Base-by-base conservation (phyloP, 92 coral and sea anemone genomes). In the Epizoanthus rinbou region DNA sequence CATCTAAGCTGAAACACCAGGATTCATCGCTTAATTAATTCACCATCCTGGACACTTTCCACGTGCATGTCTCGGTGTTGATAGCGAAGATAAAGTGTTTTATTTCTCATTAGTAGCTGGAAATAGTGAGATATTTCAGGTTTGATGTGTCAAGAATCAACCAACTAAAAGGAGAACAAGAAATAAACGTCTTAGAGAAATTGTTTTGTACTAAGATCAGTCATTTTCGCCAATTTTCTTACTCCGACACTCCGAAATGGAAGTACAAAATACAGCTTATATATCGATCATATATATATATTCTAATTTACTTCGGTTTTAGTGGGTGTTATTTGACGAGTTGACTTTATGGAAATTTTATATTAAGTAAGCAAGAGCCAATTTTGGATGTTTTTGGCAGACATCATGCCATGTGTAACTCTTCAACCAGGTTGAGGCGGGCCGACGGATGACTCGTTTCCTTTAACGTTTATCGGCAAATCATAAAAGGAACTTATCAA, bases 1-100 rank as follows among this genome's bases (percentile, higher is more conserved):
- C 39, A 76, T 59, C 54, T 28, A 22, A 76, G 23, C 21, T 37
- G 81, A 8, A 76, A 78, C 69, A 65, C 69, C 24, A 22, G 82
- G 47, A 75, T 78, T 60, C 71, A 41, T 63, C 57, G 31, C 52
- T 63, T 78, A 78, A 78, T 78, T 78, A 57, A 78, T 62, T 62
- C 82, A 62, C 72, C 57, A 41, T 63, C 59, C 23, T 62, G 71
- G 82, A 37, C 41, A 59, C 23, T 78, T 41, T 78, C 70, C 82
- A 78, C 82, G 82, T 78, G 82, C 62, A 78, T 78, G 63, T 78
- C 71, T 62, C 82, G 14, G 54, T 50, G 71, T 62, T 63, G 82
- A 78, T 78, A 15, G 58, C 35, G 31, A 78, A 78, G 82, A 78
- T 78, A 78, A 78, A 69, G 71, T 37, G 69, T 62, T 78, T 78